Evolutionary conservation across 2,797 vertebrate genomes (phyloP).

Genomic region (Melanotaenia trifasciata): DNA sequence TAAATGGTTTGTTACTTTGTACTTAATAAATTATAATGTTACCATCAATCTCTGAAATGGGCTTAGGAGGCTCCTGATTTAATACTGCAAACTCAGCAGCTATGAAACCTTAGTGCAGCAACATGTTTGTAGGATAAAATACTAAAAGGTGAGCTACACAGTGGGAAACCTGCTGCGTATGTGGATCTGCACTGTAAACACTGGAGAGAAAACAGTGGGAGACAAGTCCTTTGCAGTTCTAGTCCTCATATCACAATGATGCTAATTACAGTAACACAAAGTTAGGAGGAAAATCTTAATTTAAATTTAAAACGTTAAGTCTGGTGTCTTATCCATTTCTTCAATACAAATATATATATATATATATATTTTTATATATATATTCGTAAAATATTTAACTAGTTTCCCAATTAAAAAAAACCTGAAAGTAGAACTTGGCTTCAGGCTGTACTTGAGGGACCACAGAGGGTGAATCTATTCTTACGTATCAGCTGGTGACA

Average conservation of each 20-base stretch:
- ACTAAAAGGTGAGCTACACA: constrained; percentile 40
- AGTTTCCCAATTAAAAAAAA: constrained; percentile 6
- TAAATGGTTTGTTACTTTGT: constrained; percentile 27
- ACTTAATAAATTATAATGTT: constrained; percentile 32
- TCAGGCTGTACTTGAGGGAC: constrained; percentile 33
- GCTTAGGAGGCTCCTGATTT: constrained; percentile 19
- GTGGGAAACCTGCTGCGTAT: constrained; percentile 17
- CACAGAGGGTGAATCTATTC: constrained; percentile 43
- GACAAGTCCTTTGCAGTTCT: background rate
- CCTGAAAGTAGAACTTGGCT: constrained; percentile 36
- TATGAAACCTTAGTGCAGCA: constrained; percentile 40
- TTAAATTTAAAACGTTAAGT: constrained; percentile 12
- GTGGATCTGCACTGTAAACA: constrained; percentile 17
- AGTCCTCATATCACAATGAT: constrained; percentile 14
- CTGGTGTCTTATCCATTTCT: too few relatives aligned
- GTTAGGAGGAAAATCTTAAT: constrained; percentile 24
- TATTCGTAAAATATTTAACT: constrained; percentile 8
- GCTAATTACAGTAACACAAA: constrained; percentile 39
- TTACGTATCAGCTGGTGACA: constrained; percentile 51
- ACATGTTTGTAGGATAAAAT: constrained; percentile 51
- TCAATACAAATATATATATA: too few relatives aligned
- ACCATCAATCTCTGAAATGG: constrained; percentile 44
- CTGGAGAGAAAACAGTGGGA: constrained; percentile 3
- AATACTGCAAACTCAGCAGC: constrained; percentile 55
- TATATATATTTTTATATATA: background rate